Conservation (phyloP, 1,140 invertebrate genomes). For the Scaptomyza montana region DNA sequence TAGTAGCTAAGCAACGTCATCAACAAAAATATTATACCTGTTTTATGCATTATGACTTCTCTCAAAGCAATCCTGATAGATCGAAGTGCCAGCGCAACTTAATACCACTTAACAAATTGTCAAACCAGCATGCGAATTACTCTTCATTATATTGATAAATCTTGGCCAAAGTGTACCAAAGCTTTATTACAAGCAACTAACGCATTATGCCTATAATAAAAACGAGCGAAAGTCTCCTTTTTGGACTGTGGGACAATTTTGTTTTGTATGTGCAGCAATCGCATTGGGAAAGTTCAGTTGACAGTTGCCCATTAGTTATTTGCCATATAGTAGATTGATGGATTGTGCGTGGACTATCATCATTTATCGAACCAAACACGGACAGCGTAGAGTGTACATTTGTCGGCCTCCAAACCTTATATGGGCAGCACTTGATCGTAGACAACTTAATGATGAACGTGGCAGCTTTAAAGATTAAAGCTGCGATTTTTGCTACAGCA, state of each 20-base stretch:
- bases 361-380: constrained; percentile 15
- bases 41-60: constrained; percentile 6
- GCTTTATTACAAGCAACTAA: not conserved
- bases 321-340: constrained; percentile 45
- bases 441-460: constrained; percentile 19
- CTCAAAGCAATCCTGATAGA: constrained; percentile 56
- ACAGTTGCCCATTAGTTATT: constrained; percentile 32
- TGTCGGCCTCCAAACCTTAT: constrained; percentile 8
- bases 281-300: constrained; percentile 46
- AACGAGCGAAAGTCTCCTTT: constrained; percentile 9
- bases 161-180: constrained; percentile 52
- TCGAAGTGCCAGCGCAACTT: constrained; percentile 61
- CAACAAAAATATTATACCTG: not conserved
- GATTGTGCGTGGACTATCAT: constrained; percentile 11
- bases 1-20: not conserved
- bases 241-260: constrained; percentile 13
- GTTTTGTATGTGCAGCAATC: constrained; percentile 23
- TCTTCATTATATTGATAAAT: constrained; percentile 82
- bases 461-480: constrained; percentile 15
- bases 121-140: constrained; percentile 72
- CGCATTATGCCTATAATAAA: too few species aligned
- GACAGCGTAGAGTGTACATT: constrained; percentile 4
- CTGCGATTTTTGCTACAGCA: constrained; percentile 11
- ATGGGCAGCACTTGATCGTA: constrained; percentile 3
- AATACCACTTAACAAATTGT: constrained; percentile 77